Evolutionary conservation across 2,113 vertebrate genomes (phyloP).

Genomic region (Gobius niger): DNA sequence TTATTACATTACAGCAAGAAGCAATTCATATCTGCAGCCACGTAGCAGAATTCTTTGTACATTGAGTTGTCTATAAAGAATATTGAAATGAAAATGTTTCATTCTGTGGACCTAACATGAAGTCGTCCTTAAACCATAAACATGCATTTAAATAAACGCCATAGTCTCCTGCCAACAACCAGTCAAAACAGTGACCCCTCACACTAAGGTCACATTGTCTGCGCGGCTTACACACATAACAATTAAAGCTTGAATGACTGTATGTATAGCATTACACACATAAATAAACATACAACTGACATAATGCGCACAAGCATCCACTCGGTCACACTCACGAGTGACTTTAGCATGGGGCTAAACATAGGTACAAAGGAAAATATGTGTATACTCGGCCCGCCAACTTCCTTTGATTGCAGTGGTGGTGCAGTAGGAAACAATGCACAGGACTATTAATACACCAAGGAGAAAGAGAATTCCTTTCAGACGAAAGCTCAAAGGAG

Average conservation of each 20-base stretch:
- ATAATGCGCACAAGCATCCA: slow-evolving; percentile 49
- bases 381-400: slow-evolving; percentile 72
- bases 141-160: slow-evolving; percentile 16
- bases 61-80: neutral
- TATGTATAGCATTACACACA: slow-evolving; percentile 55
- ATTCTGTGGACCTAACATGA: neutral
- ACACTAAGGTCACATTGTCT: slow-evolving; percentile 41
- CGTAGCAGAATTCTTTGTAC: neutral
- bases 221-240: slow-evolving; percentile 31
- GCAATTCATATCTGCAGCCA: neutral
- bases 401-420: slow-evolving; percentile 78
- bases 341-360: slow-evolving; percentile 74
- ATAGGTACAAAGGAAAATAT: slow-evolving; percentile 81
- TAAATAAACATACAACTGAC: slow-evolving; percentile 63
- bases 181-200: slow-evolving; percentile 34
- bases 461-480: slow-evolving; percentile 74
- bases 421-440: slow-evolving; percentile 77
- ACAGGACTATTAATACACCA: slow-evolving; percentile 74
- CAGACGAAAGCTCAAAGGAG: slow-evolving; percentile 75
- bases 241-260: slow-evolving; percentile 50
- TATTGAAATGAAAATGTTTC: neutral
- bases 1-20: no score
- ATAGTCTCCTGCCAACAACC: slow-evolving; percentile 23
- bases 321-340: slow-evolving; percentile 40
- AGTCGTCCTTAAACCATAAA: neutral